Percentiles rank a stretch among this genome's conserved stretches.
Conservation (phyloP, 2,888 invertebrate genomes). For the Scrobipalpa atriplicella region DNA sequence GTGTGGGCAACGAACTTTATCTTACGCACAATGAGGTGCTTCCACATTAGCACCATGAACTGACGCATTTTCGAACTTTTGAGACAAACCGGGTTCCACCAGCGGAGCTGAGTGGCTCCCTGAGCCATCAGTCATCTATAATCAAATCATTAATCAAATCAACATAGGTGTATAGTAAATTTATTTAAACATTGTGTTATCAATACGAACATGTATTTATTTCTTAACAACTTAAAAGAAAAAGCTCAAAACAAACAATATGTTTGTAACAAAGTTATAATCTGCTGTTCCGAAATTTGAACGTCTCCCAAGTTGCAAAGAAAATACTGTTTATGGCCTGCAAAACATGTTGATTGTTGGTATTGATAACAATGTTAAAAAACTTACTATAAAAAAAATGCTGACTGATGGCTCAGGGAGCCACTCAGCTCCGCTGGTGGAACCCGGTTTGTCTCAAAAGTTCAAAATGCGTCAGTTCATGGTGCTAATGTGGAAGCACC, state of each 20-base stretch:
- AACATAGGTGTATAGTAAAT: too few species aligned
- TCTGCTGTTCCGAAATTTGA: too few species aligned
- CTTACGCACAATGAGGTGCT: conserved; percentile 49
- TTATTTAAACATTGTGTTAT: too few species aligned
- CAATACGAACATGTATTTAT: too few species aligned
- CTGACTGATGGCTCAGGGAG: background rate
- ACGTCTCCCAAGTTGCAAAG: too few species aligned
- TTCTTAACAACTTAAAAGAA: too few species aligned
- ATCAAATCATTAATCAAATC: background rate
- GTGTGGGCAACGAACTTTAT: conserved; percentile 45
- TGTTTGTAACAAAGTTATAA: too few species aligned
- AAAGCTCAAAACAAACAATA: too few species aligned
- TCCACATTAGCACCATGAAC: conserved; percentile 50
- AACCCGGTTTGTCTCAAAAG: background rate
- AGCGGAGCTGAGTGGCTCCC: background rate
- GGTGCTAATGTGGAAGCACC: conserved; percentile 56
- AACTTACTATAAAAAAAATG: too few species aligned
- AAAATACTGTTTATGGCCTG: too few species aligned
- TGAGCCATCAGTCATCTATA: background rate
- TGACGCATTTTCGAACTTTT: background rate
- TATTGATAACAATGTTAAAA: too few species aligned
- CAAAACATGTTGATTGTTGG: too few species aligned
- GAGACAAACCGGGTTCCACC: background rate
- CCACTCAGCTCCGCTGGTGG: background rate
- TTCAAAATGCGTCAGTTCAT: background rate